Conservation (phyloP, 2,888 invertebrate genomes). For the Pedicia rivosa region DNA sequence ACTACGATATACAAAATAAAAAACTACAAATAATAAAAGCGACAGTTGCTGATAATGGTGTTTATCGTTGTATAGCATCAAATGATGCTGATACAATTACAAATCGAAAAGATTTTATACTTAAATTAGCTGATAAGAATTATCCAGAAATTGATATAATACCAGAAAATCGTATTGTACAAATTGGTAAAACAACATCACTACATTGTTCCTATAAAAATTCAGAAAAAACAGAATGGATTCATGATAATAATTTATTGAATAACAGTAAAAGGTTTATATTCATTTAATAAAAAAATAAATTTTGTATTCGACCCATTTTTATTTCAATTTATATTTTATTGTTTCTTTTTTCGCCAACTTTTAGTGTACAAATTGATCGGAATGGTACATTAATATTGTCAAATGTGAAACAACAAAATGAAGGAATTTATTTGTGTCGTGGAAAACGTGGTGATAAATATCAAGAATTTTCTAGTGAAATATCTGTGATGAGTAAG, state of each 20-base stretch:
- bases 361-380: background rate
- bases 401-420: background rate
- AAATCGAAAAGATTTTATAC: conserved; percentile 24
- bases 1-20: conserved; percentile 37
- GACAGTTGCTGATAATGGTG: conserved; percentile 41
- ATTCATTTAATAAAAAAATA: background rate
- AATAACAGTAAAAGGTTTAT: background rate
- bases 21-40: conserved; percentile 24
- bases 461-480: conserved; percentile 9
- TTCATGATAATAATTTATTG: background rate
- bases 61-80: conserved; percentile 53
- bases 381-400: background rate
- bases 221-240: background rate
- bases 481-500: conserved; percentile 10
- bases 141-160: background rate
- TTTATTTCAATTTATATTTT: background rate
- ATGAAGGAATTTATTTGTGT: background rate
- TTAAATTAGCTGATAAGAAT: conserved; percentile 14
- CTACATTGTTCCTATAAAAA: background rate
- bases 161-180: background rate
- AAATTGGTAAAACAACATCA: background rate
- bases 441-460: conserved; percentile 26
- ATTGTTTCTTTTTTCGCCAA: background rate
- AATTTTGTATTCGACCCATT: background rate
- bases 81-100: conserved; percentile 44